Evolutionary conservation across 2,888 invertebrate genomes (phyloP), one percentile per base, ranked within the genome.

Genomic region (Synergus japonicus): DNA sequence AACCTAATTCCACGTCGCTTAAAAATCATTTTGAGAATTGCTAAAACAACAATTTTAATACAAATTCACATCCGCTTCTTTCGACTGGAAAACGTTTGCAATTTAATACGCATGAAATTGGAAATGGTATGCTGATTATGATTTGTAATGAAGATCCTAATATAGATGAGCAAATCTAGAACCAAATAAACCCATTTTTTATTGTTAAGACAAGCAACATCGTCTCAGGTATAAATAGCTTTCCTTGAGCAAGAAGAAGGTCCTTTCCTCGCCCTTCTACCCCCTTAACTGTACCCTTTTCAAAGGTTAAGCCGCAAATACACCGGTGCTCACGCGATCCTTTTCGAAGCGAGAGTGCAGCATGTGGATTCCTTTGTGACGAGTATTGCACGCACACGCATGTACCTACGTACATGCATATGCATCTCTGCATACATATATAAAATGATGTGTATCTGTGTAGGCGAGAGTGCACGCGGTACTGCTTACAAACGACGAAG

Each of bases 401-500:
- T 7, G 15, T 4, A 22, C 22, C 0, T 29, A 29, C 4, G 44
- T 43, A 2, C 2, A 41, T 60, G 13, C 58, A n/a, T 37, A 12
- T 76, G n/a, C 8, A n/a, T 8, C 18, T 37, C 1, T 13, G 63
- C 63, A 63, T 63, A 29, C 63, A 13, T 12, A 66, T 66, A 4
- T 41, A 29, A 29, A 29, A 29, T 9, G 12, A 22, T 43, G 12
- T 60, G 4, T 7, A 63, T 46, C 18, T 12, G 58, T n/a, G 22
- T 43, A 18, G 2, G 13, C 22, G n/a, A 76, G 37, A 73, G 73
- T 54, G 49, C 49, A 29, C 46, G 22, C 22, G 73, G 29, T 54
- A 49, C 49, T 37, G 73, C 22, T 73, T 54, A 73, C 73, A 73
- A 73, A 73, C 73, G 73, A 73, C 49, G 54, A 73, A 73, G 73